Evolutionary conservation across 1,140 invertebrate species (phyloP).

Genomic region (Nylanderia fulva): DNA sequence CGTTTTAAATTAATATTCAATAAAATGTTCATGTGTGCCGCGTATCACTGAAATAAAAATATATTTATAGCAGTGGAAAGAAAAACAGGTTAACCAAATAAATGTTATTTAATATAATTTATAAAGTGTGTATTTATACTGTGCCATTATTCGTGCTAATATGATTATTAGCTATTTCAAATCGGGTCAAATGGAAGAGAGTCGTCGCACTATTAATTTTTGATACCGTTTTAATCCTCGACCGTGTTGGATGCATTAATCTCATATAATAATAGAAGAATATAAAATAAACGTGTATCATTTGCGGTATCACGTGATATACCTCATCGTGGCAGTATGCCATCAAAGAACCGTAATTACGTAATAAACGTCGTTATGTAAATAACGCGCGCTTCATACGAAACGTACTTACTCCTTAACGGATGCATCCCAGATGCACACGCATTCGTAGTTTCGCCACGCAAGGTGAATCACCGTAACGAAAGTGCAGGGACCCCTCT

Average conservation of each 20-base stretch:
- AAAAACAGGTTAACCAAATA: neutral
- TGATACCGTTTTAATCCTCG: constrained; percentile 37
- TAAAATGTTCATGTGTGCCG: neutral
- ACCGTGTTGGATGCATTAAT: neutral
- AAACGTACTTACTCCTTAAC: constrained; percentile 21
- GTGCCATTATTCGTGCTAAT: neutral
- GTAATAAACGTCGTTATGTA: constrained; percentile 41
- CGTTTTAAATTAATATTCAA: neutral
- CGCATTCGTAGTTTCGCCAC: constrained; percentile 15
- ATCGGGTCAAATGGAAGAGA: neutral
- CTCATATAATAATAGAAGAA: constrained; percentile 10
- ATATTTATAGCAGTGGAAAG: neutral
- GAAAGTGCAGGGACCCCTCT: constrained; percentile 39
- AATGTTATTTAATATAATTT: neutral
- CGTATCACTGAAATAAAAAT: neutral
- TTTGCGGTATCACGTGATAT: constrained; percentile 16
- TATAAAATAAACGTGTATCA: neutral
- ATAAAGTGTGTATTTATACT: neutral
- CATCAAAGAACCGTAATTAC: constrained; percentile 39
- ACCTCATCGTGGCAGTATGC: neutral
- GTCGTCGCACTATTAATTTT: neutral
- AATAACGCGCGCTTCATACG: constrained; percentile 44
- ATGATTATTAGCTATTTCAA: neutral
- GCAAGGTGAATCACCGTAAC: constrained; percentile 30
- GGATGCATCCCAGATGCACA: constrained; percentile 11